Evolutionary conservation across 2,888 invertebrate genomes (phyloP).

Genomic region (Netelia virgata): DNA sequence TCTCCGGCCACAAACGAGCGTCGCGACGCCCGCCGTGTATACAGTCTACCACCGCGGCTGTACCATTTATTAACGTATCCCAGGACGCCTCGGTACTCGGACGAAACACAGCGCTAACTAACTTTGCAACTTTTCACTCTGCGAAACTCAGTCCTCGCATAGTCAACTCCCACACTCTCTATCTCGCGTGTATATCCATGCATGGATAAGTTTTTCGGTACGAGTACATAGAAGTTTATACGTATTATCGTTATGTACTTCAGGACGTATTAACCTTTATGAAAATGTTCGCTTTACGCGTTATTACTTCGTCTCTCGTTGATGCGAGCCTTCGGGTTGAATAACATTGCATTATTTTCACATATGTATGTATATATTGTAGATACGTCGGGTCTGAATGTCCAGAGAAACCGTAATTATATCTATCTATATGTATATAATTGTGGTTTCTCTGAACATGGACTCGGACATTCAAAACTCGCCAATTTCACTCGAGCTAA

Average conservation of each 20-base stretch:
- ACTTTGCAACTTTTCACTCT: constrained; percentile 69
- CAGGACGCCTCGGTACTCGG: constrained; percentile 38
- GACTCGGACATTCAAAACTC: constrained; percentile 29
- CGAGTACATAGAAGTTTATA: constrained; percentile 32
- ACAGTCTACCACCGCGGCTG: constrained; percentile 26
- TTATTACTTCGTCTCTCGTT: constrained; percentile 59
- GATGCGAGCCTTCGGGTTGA: constrained; percentile 21
- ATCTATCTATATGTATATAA: constrained; percentile 6
- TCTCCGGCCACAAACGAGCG: constrained; percentile 58
- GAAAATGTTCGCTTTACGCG: constrained; percentile 60
- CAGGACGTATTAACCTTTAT: constrained; percentile 57
- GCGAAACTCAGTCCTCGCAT: constrained; percentile 63
- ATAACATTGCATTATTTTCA: constrained; percentile 12
- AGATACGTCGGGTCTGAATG: background rate
- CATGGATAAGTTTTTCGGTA: constrained; percentile 36
- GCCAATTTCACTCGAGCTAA: constrained; percentile 38
- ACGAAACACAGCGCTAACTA: constrained; percentile 44
- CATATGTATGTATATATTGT: background rate
- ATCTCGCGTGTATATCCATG: background rate
- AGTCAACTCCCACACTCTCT: background rate
- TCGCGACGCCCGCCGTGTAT: constrained; percentile 47
- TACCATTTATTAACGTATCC: constrained; percentile 55
- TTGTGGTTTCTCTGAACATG: constrained; percentile 38
- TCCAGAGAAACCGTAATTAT: background rate
- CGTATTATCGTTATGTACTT: constrained; percentile 34